A percentile compares a stretch with the other conserved stretches of the same genome.
These are phyloP conservation scores for Buathra laborator DNA, from an alignment of 2,888 invertebrate species.

Conservation along the genomic window DNA sequence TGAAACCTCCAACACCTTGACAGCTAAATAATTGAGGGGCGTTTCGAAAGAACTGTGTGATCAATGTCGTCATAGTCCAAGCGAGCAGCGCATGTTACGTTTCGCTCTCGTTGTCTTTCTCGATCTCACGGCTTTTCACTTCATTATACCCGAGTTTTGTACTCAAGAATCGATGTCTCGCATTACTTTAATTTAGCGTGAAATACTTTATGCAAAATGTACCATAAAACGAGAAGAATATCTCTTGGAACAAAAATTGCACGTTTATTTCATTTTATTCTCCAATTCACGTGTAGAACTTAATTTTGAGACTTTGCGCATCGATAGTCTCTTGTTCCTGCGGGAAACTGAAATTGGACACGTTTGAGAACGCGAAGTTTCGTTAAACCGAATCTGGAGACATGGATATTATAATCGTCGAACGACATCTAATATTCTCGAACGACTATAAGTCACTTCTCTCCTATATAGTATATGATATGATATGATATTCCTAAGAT, in stretches of 20 bases:
- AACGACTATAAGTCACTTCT: constrained; percentile 26
- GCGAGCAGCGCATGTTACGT: constrained; percentile 26
- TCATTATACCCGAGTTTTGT: background rate
- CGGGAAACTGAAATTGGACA: constrained; percentile 23
- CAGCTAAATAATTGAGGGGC: constrained; percentile 68
- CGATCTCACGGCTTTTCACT: constrained; percentile 11
- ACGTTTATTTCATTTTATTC: background rate
- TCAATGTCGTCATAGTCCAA: constrained; percentile 65
- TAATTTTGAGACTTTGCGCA: background rate
- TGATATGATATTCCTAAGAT: constrained; percentile 29
- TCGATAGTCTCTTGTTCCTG: background rate
- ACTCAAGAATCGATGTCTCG: background rate
- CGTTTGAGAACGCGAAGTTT: constrained; percentile 7
- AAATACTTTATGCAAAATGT: background rate
- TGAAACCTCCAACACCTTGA: constrained; percentile 55
- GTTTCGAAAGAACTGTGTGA: constrained; percentile 55
- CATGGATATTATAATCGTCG: constrained; percentile 16
- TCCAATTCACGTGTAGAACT: background rate
- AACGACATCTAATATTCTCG: constrained; percentile 8
- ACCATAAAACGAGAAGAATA: background rate
- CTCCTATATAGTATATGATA: constrained; percentile 5
- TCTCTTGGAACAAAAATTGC: background rate
- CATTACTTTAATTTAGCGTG: background rate
- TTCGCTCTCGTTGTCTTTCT: constrained; percentile 3
- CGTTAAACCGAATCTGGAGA: constrained; percentile 5